Percentiles rank a stretch among this genome's conserved stretches.
These are phyloP conservation scores for Syrmaticus mikado DNA, from an alignment of 2,113 vertebrate genomes.

Conservation along the genomic window DNA sequence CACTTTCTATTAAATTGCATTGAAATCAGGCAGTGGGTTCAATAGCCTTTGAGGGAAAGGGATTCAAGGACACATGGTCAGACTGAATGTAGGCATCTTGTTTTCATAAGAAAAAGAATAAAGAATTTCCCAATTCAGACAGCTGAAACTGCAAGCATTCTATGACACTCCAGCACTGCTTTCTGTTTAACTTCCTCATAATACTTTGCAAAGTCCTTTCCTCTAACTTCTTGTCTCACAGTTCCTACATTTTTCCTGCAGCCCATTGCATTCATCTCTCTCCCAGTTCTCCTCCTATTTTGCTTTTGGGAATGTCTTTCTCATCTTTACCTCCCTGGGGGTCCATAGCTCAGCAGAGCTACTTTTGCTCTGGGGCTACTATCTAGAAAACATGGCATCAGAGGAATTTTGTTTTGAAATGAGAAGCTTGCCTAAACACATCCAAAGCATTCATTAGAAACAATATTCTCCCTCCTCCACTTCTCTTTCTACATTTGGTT, in stretches of 20 bases:
- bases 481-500: background rate
- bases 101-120: background rate
- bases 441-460: background rate
- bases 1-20: background rate
- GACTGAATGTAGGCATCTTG: background rate
- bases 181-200: background rate
- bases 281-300: background rate
- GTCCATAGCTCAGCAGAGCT: background rate
- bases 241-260: background rate
- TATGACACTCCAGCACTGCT: background rate
- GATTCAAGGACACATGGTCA: background rate
- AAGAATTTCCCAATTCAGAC: background rate
- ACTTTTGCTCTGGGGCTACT: background rate
- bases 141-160: background rate
- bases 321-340: background rate
- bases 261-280: background rate
- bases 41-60: background rate
- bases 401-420: conserved; percentile 35
- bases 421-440: background rate
- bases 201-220: background rate
- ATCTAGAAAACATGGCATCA: background rate
- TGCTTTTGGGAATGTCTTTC: background rate
- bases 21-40: background rate
- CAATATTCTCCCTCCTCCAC: background rate
- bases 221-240: background rate